Base-by-base conservation (phyloP, 2,888 invertebrate genomes). In the Hydriomena furcata region DNA sequence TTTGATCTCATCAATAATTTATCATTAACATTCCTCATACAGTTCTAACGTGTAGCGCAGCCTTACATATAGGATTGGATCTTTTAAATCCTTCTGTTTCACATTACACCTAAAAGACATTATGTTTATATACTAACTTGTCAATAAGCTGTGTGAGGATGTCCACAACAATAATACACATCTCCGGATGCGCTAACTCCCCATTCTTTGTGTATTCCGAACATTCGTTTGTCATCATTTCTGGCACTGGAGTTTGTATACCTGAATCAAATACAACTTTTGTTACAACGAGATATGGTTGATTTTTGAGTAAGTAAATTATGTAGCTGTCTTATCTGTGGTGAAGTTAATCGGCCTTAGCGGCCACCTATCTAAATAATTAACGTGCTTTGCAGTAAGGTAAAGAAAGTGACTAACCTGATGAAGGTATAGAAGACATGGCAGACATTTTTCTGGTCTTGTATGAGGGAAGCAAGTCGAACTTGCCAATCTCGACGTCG, bases 131-230 rank as follows among this genome's bases (percentile, higher is more conserved):
- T 27, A 67, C 74, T 71, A 61, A 92, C 93, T 90, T 91, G 65
- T 92, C 79, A 40, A 91, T 87, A 35, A 92, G 91, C 63, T 92
- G 91, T 50, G 92, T 85, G 52, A 93, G 84, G 31, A 93, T 83
- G 61, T 93, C 92, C 20, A 93, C 86, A 31, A 93, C 92, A 51
- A 93, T 84, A 60, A 91, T 82, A 59, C 79, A 93, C 31, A 93
- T 83, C 52, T 92, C 92, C 0, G 93, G 93, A 67, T 93, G 91
- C 31, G 92, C 91, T 44, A 92, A 85, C 38, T 85, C 84, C 25
- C 89, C 82, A 49, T 62, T 65, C 63, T 69, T 66, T 54, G 58
- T 66, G 70, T 78, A 76, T 62, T 77, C 78, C 53, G 68, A 66
- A 61, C 76, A 78, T 55, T 77, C 79, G 36, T 63, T 52, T 41